Conservation (phyloP, 2,113 vertebrate species). For the Chloroceryle aenea region DNA sequence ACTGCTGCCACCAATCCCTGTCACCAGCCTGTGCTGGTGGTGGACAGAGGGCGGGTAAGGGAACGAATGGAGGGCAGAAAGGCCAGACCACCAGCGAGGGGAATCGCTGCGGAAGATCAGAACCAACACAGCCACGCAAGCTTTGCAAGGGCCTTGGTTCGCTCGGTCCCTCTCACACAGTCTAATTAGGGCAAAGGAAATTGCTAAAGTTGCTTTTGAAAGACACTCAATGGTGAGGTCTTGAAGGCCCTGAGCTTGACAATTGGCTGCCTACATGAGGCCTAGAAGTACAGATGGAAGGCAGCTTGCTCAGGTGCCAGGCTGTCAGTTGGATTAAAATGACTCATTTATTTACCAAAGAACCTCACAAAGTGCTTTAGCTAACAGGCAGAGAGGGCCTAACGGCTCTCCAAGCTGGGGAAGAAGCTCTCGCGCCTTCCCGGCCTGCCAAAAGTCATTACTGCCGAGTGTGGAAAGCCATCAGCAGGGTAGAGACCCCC, state of each 20-base stretch:
- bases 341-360: conserved; percentile 99
- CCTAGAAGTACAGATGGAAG: conserved; percentile 98
- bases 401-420: conserved; percentile 76
- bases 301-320: conserved; percentile 97
- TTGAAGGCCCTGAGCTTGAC: conserved; percentile 75
- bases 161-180: conserved; percentile 21
- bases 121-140: not conserved
- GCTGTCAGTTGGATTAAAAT: conserved; percentile 99
- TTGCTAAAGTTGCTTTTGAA: conserved; percentile 78
- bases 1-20: not conserved
- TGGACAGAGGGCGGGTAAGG: not conserved
- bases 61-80: accelerated
- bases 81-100: accelerated
- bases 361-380: conserved; percentile 95
- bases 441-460: conserved; percentile 99
- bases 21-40: not conserved
- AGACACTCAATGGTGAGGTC: conserved; percentile 74
- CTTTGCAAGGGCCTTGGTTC: not conserved
- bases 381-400: conserved; percentile 85
- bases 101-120: not conserved
- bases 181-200: conserved; percentile 74
- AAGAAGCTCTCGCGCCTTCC: conserved; percentile 78
- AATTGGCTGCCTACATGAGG: conserved; percentile 79
- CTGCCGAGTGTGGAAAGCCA: conserved; percentile 93
- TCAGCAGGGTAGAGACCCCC: conserved; percentile 93